Conservation (phyloP, 2,888 invertebrate genomes). For the Dynastes grantii region DNA sequence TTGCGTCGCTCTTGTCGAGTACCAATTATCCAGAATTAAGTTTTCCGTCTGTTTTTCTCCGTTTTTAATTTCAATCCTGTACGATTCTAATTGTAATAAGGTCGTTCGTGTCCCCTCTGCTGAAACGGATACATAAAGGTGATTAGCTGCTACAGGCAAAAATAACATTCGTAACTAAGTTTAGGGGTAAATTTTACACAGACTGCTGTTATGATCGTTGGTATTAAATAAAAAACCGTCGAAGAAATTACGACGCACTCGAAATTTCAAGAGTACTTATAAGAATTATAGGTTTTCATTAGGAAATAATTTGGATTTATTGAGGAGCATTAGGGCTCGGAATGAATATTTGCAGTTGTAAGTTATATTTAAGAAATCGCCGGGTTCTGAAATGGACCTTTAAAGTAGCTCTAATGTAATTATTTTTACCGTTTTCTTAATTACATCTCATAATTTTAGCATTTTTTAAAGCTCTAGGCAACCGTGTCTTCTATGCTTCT, state of each 20-base stretch:
- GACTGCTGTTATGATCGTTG: neutral
- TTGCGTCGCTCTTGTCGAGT: constrained; percentile 44
- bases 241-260: neutral
- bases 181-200: constrained; percentile 14
- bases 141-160: constrained; percentile 7
- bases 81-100: constrained; percentile 38
- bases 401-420: too few species aligned
- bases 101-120: neutral
- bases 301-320: neutral
- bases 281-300: constrained; percentile 14
- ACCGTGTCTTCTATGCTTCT: too few species aligned
- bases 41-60: constrained; percentile 46
- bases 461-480: too few species aligned
- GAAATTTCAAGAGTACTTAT: neutral
- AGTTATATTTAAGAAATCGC: too few species aligned
- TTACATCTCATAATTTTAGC: too few species aligned
- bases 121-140: neutral
- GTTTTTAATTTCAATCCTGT: constrained; percentile 38
- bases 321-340: too few species aligned
- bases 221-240: neutral
- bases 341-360: too few species aligned
- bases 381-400: too few species aligned
- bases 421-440: too few species aligned
- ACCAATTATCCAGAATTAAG: constrained; percentile 47
- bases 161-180: constrained; percentile 14